These are phyloP conservation scores for Anoplopoma fimbria DNA, from an alignment of 2,113 vertebrate genomes.

Conservation along the genomic window DNA sequence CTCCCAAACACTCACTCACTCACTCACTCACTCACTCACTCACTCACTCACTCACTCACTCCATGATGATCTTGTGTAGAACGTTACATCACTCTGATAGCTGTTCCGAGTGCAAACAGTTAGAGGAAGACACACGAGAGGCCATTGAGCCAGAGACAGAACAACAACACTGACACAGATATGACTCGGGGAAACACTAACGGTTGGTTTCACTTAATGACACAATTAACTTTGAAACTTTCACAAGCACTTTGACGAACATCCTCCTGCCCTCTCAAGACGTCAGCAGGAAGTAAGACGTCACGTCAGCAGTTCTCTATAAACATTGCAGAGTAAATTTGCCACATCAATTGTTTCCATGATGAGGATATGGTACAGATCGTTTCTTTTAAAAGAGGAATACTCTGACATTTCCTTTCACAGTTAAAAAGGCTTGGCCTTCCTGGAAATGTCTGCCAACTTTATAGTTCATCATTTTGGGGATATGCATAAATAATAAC, in stretches of 20 bases:
- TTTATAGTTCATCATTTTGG: neutral
- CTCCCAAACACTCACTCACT: too few species aligned
- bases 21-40: too few species aligned
- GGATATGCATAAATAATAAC: neutral
- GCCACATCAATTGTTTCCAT: slow-evolving; percentile 14
- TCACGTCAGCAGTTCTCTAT: slow-evolving; percentile 6
- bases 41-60: too few species aligned
- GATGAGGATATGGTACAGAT: neutral
- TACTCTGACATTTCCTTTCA: neutral
- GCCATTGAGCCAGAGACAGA: neutral
- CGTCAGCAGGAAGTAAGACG: neutral
- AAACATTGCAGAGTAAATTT: neutral
- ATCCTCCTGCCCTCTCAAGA: slow-evolving; percentile 8
- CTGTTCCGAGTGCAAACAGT: too few species aligned
- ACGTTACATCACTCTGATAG: too few species aligned
- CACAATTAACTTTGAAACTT: slow-evolving; percentile 6
- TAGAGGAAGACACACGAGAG: neutral
- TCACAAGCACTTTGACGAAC: slow-evolving; percentile 47
- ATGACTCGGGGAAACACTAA: slow-evolving; percentile 18
- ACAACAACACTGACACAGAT: slow-evolving; percentile 21
- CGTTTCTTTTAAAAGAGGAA: neutral
- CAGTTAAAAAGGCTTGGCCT: neutral
- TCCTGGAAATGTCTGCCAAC: neutral
- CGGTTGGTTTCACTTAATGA: slow-evolving; percentile 31
- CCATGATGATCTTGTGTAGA: too few species aligned